These are phyloP conservation scores for Campoplex capitator DNA, from an alignment of 2,888 invertebrate genomes.

Conservation along the genomic window DNA sequence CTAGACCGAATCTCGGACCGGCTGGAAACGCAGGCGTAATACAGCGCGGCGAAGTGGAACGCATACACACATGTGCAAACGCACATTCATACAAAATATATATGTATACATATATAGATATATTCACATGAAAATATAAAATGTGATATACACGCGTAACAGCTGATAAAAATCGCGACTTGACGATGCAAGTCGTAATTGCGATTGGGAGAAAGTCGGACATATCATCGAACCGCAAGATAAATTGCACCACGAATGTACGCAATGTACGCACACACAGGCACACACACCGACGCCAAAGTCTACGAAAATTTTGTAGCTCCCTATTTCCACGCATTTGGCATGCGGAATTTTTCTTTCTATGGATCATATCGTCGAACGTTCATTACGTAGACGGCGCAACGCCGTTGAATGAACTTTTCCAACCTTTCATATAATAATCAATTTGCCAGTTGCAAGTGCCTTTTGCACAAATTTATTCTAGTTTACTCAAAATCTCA, in stretches of 20 bases:
- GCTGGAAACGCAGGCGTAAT: slow-evolving; percentile 46
- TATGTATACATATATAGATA: background rate
- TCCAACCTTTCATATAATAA: background rate
- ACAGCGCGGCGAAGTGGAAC: slow-evolving; percentile 67
- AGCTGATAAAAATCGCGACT: slow-evolving; percentile 68
- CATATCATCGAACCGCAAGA: slow-evolving; percentile 69
- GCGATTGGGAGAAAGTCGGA: slow-evolving; percentile 70
- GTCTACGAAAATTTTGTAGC: slow-evolving; percentile 17
- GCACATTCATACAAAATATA: background rate
- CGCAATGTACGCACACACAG: slow-evolving; percentile 6
- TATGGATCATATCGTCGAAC: background rate
- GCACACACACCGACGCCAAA: no score
- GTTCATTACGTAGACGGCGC: slow-evolving; percentile 3
- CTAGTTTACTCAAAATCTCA: no score
- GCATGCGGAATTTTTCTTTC: slow-evolving; percentile 12
- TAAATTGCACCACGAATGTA: slow-evolving; percentile 63
- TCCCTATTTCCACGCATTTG: slow-evolving; percentile 25
- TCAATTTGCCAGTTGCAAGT: background rate
- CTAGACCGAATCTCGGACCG: slow-evolving; percentile 51
- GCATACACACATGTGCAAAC: slow-evolving; percentile 14
- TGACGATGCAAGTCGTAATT: slow-evolving; percentile 69
- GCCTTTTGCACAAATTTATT: background rate
- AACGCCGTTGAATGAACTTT: background rate
- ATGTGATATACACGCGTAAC: slow-evolving; percentile 40
- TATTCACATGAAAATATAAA: background rate